Conservation (phyloP, 2,113 vertebrate species). For the Rattus norvegicus region GRCr8 NC_086020.1:116081501-116082000, state of each 20-base stretch:
- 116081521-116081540: too few species aligned
- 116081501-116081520: too few species aligned
- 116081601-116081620: background rate
- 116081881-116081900: background rate
- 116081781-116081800: background rate
- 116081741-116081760: background rate
- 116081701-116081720: background rate
- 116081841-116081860: background rate
- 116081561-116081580: too few species aligned
- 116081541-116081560: too few species aligned
- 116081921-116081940: background rate
- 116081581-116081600: too few species aligned
- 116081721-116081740: background rate
- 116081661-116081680: background rate
- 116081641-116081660: background rate
- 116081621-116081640: background rate
- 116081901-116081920: background rate
- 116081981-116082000: background rate
- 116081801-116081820: background rate
- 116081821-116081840: background rate
- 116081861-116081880: background rate
- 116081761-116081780: background rate
- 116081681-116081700: background rate
- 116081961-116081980: background rate
- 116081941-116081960: background rate